Percentiles rank a stretch among this genome's conserved stretches.
phyloP scores from a whole-genome alignment of 2,797 vertebrate species.

The Phylloscopus collybita region DNA sequence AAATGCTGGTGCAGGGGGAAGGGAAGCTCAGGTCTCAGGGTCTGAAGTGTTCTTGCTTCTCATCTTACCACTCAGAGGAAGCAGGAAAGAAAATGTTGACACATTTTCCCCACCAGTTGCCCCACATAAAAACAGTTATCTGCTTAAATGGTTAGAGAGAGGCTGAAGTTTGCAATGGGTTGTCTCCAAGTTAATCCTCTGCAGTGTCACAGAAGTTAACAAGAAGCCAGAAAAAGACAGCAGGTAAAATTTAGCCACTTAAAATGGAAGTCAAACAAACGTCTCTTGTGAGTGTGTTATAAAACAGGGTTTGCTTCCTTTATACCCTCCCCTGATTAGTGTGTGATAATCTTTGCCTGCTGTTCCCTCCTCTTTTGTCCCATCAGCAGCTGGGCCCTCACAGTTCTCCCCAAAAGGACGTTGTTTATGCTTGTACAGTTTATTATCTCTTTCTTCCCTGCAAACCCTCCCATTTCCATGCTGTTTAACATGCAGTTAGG shows the following conservation, averaged over 20 bases:
- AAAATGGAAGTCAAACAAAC: slow-evolving; percentile 10
- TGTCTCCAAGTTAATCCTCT: slow-evolving; percentile 21
- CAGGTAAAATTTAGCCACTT: neutral
- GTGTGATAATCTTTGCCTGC: neutral
- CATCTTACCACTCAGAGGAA: slow-evolving; percentile 45
- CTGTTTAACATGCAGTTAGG: neutral
- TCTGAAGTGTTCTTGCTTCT: slow-evolving; percentile 24
- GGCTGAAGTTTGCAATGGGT: neutral
- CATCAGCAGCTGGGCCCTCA: neutral
- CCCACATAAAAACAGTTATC: slow-evolving; percentile 49
- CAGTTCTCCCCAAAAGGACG: neutral
- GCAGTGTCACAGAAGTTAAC: neutral
- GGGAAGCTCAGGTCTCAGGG: neutral
- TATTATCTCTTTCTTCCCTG: neutral
- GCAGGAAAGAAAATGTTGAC: slow-evolving; percentile 35
- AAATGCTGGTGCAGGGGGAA: neutral
- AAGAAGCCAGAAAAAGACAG: neutral
- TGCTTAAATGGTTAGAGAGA: neutral
- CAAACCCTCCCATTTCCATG: neutral
- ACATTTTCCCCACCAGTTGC: slow-evolving; percentile 26
- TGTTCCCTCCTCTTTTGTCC: neutral
- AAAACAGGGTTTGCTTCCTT: neutral
- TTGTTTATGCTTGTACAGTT: neutral
- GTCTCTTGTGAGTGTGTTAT: neutral
- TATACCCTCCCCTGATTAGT: neutral